phyloP scores from a whole-genome alignment of 2,888 invertebrate genomes.

The Siphlonurus alternatus region DNA sequence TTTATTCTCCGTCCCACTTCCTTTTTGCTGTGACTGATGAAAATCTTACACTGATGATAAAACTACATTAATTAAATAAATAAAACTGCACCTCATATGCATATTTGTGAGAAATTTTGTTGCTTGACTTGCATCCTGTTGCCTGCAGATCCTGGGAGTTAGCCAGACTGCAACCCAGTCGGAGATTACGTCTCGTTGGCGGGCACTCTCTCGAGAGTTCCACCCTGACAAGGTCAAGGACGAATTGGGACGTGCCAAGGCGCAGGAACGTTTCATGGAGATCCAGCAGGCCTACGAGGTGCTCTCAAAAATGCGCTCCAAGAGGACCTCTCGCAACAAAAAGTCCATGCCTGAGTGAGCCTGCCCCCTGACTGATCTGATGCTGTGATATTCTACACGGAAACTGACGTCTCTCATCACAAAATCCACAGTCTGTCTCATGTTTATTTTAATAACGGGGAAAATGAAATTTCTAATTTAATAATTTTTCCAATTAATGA shows the following conservation, averaged over 20 bases:
- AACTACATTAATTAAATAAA: too few species aligned
- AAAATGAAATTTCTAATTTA: too few species aligned
- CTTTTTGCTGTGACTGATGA: too few species aligned
- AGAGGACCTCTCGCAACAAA: constrained; percentile 55
- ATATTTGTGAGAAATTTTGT: too few species aligned
- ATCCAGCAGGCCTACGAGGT: constrained; percentile 86
- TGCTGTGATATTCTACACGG: neutral
- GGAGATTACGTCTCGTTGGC: constrained; percentile 69
- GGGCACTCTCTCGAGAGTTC: constrained; percentile 62
- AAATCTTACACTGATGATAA: too few species aligned
- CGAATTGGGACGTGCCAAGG: constrained; percentile 41
- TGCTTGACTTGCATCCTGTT: too few species aligned
- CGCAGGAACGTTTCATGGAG: constrained; percentile 80
- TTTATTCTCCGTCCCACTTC: constrained; percentile 4
- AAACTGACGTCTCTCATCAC: too few species aligned
- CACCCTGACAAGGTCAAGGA: constrained; percentile 88
- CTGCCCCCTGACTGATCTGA: neutral
- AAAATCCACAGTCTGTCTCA: too few species aligned
- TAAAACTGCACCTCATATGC: too few species aligned
- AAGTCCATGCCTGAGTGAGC: constrained; percentile 28
- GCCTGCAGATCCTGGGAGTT: constrained; percentile 54
- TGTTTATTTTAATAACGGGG: too few species aligned
- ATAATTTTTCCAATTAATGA: too few species aligned
- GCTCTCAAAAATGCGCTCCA: constrained; percentile 64
- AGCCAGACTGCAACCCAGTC: constrained; percentile 65